Evolutionary conservation across 2,888 invertebrate species (phyloP).

Genomic region (Melangyna quadrimaculata): DNA sequence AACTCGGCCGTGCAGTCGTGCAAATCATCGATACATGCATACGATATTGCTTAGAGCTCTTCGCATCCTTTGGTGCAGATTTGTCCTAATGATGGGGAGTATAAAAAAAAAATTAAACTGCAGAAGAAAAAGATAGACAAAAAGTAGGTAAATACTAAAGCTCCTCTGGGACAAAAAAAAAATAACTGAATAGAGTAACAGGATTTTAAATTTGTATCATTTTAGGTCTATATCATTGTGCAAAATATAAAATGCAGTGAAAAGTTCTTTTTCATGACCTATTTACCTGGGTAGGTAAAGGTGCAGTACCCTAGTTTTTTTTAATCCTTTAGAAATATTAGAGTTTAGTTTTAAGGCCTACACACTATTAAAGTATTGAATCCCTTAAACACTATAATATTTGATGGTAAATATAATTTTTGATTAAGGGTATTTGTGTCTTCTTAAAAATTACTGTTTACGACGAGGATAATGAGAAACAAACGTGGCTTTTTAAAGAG

Average conservation of each 20-base stretch:
- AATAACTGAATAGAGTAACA: conserved; percentile 16
- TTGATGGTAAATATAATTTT: too few relatives aligned
- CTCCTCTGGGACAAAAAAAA: conserved; percentile 28
- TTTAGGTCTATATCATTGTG: background rate
- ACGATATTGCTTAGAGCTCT: conserved; percentile 54
- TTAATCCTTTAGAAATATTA: background rate
- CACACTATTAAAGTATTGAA: background rate
- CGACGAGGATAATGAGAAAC: too few relatives aligned
- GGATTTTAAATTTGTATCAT: conserved; percentile 13
- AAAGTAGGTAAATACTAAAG: background rate
- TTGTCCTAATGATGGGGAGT: conserved; percentile 61
- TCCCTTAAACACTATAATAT: background rate
- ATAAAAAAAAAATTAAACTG: conserved; percentile 9
- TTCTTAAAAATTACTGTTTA: too few relatives aligned
- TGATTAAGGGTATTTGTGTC: too few relatives aligned
- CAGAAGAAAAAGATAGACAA: conserved; percentile 21
- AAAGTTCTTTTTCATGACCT: background rate
- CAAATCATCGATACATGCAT: conserved; percentile 60
- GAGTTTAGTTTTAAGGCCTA: background rate
- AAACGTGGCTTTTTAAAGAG: too few relatives aligned
- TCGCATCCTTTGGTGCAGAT: conserved; percentile 60
- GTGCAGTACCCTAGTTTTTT: background rate
- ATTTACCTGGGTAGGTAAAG: too few relatives aligned
- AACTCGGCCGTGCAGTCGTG: conserved; percentile 23
- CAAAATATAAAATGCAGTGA: background rate